Conservation (phyloP, 2,888 invertebrate species). For the Apamea anceps region DNA sequence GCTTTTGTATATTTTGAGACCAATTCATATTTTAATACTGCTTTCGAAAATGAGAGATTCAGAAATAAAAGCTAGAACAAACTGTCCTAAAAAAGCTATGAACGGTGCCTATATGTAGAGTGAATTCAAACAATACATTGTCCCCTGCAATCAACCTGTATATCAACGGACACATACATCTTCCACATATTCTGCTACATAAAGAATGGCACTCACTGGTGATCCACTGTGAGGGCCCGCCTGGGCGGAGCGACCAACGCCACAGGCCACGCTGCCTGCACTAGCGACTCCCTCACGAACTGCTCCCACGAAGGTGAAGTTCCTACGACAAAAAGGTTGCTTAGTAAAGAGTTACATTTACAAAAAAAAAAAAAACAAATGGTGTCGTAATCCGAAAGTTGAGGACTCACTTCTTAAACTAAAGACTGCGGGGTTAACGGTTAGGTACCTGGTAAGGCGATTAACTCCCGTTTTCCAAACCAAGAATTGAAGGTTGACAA, state of each 20-base stretch:
- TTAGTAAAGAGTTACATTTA: conserved; percentile 14
- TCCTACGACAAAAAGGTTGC: conserved; percentile 72
- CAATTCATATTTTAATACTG: too few relatives aligned
- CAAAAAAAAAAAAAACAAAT: neutral
- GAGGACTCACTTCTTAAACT: neutral
- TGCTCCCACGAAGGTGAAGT: conserved; percentile 90
- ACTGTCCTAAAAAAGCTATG: neutral
- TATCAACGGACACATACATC: neutral
- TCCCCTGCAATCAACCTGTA: conserved; percentile 1
- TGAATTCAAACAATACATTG: neutral
- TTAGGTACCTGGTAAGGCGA: too few relatives aligned
- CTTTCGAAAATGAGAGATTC: too few relatives aligned
- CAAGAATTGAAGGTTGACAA: neutral
- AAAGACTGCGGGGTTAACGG: neutral
- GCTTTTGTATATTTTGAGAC: too few relatives aligned
- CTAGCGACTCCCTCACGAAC: conserved; percentile 90
- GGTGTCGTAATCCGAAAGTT: neutral
- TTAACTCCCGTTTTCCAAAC: neutral
- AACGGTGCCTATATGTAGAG: neutral
- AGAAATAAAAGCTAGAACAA: too few relatives aligned
- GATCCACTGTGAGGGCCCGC: conserved; percentile 86
- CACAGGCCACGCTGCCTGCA: conserved; percentile 92
- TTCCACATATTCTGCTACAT: neutral
- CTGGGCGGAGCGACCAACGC: conserved; percentile 88
- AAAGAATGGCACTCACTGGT: conserved; percentile 80